A percentile compares a stretch with the other conserved stretches of the same genome.
Evolutionary conservation across 2,797 vertebrate genomes (phyloP).

Genomic region (Eulemur rubriventer): DNA sequence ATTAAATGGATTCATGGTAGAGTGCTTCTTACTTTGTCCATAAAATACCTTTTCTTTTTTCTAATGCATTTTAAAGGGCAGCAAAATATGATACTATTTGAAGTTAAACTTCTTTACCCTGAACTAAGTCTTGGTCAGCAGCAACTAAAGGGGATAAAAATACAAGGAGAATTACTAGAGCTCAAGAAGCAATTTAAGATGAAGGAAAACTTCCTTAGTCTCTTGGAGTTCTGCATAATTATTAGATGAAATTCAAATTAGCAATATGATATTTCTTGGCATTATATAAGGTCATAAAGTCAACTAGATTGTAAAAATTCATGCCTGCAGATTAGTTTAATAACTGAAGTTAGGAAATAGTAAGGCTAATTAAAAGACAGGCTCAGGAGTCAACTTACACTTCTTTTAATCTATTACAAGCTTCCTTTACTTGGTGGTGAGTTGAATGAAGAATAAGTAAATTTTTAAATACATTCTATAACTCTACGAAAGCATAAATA

Average conservation of each 20-base stretch:
- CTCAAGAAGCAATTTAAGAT: neutral
- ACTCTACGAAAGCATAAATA: neutral
- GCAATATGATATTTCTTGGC: neutral
- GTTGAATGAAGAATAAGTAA: neutral
- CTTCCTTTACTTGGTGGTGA: neutral
- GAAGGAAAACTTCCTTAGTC: neutral
- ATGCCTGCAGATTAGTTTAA: neutral
- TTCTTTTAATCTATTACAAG: neutral
- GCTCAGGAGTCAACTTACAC: neutral
- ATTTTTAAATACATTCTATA: neutral
- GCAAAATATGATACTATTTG: neutral
- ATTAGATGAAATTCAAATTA: neutral
- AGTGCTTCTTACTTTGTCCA: neutral
- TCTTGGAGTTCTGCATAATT: neutral
- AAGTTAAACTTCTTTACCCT: slow-evolving; percentile 16
- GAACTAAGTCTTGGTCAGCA: neutral
- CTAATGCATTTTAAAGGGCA: neutral
- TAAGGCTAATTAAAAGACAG: neutral
- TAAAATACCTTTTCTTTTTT: neutral
- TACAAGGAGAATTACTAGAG: neutral
- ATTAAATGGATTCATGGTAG: neutral
- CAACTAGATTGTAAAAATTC: neutral
- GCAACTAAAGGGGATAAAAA: neutral
- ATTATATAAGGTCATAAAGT: neutral
- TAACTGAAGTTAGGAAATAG: neutral